Conservation (phyloP, 2,113 vertebrate species). For the Amblyopsis rosae region DNA sequence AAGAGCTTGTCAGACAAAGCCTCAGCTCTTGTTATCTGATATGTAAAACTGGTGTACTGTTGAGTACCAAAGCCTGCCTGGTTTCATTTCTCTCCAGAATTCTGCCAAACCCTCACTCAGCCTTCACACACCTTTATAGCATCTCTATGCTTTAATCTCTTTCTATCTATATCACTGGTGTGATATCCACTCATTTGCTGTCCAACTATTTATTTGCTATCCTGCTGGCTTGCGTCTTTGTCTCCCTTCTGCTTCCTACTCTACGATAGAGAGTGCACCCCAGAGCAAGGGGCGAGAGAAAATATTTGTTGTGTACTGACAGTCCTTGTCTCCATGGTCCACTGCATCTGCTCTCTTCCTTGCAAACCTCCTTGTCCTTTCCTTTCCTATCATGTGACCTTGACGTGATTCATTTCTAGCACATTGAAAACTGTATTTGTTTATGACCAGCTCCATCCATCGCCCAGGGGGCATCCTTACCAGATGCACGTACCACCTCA, state of each 20-base stretch:
- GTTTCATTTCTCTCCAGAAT: slow-evolving; percentile 21
- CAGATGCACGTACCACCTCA: too few species aligned
- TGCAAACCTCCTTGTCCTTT: background rate
- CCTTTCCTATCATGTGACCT: slow-evolving; percentile 8
- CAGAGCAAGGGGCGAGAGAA: slow-evolving; percentile 17
- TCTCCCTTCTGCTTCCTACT: slow-evolving; percentile 3
- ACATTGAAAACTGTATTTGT: too few species aligned
- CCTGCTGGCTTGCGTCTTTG: slow-evolving; percentile 14
- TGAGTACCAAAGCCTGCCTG: slow-evolving; percentile 18
- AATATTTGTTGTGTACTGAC: slow-evolving; percentile 18
- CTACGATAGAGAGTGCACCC: slow-evolving; percentile 22
- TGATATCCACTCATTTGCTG: background rate
- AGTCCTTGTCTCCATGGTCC: slow-evolving; percentile 16
- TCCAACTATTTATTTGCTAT: background rate
- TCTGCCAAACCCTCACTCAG: background rate
- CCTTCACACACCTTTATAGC: background rate
- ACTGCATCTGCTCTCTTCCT: slow-evolving; percentile 6
- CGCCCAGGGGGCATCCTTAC: too few species aligned
- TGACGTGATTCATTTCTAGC: background rate
- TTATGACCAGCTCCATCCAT: too few species aligned
- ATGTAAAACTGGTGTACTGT: slow-evolving; percentile 24
- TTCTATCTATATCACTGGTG: background rate
- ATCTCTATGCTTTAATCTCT: background rate
- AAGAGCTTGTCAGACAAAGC: slow-evolving; percentile 22
- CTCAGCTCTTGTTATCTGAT: slow-evolving; percentile 22